Conservation (phyloP, 2,888 invertebrate species). For the Eupithecia dodoneata region DNA sequence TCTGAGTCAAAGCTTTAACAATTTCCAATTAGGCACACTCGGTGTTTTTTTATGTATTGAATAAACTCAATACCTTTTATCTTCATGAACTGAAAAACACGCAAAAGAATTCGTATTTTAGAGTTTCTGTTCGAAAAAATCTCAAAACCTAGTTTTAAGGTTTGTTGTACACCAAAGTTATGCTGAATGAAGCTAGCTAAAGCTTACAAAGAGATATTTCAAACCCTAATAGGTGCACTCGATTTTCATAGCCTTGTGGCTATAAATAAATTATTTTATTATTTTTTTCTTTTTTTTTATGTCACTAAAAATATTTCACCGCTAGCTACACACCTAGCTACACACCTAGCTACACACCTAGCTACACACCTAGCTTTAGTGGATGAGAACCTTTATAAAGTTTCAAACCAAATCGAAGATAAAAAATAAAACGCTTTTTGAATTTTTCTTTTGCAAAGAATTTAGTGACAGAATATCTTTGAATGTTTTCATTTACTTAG, state of each 20-base stretch:
- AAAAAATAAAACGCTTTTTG: not conserved
- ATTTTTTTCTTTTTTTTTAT: too few relatives aligned
- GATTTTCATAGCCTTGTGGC: too few relatives aligned
- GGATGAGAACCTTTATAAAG: too few relatives aligned
- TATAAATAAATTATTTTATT: too few relatives aligned
- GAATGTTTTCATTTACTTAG: slow-evolving; percentile 20
- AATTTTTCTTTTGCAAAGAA: not conserved
- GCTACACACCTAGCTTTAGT: not conserved
- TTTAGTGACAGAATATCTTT: not conserved
- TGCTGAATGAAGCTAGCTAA: too few relatives aligned
- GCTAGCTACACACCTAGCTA: not conserved
- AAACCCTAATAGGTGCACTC: too few relatives aligned
- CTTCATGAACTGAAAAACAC: not conserved
- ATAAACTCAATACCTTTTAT: not conserved
- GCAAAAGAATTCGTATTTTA: not conserved
- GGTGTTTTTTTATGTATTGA: not conserved
- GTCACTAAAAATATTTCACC: too few relatives aligned
- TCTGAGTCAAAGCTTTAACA: not conserved
- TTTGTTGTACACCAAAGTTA: not conserved
- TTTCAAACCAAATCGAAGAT: not conserved
- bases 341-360: not conserved
- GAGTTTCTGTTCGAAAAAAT: not conserved
- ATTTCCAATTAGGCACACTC: slow-evolving; percentile 1
- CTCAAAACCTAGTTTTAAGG: not conserved
- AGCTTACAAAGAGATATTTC: too few relatives aligned